Evolutionary conservation across 2,797 vertebrate species (phyloP).

Genomic region (Ctenopoma multispine): DNA sequence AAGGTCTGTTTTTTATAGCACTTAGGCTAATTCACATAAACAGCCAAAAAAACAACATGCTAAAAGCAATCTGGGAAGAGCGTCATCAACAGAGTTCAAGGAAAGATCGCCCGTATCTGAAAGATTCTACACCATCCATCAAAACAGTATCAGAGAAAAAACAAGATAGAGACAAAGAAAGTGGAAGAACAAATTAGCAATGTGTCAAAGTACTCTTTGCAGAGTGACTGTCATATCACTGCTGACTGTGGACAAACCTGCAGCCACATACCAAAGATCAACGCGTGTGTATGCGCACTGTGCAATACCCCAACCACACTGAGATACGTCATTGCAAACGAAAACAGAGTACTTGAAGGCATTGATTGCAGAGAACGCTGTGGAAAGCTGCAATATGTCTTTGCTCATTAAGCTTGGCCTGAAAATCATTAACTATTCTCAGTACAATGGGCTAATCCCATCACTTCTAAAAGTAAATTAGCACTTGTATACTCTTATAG

Average conservation of each 20-base stretch:
- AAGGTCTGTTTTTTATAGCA: constrained; percentile 31
- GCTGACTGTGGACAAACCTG: constrained; percentile 81
- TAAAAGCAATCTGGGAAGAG: constrained; percentile 16
- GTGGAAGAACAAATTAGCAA: neutral
- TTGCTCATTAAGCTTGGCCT: constrained; percentile 26
- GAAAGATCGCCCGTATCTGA: neutral
- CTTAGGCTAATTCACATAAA: constrained; percentile 16
- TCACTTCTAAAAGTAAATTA: constrained; percentile 7
- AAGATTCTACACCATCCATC: neutral
- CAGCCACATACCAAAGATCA: constrained; percentile 76
- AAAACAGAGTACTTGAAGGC: constrained; percentile 50
- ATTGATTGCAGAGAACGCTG: neutral
- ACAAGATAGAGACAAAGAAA: neutral
- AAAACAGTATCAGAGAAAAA: neutral
- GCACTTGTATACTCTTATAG: neutral
- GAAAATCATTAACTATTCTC: constrained; percentile 47
- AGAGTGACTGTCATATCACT: constrained; percentile 70
- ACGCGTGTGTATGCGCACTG: constrained; percentile 38
- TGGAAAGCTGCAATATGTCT: constrained; percentile 16
- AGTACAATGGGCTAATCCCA: constrained; percentile 20
- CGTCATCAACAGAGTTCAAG: constrained; percentile 25
- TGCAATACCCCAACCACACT: constrained; percentile 20
- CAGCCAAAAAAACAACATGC: neutral
- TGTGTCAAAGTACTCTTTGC: constrained; percentile 22
- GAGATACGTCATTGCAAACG: constrained; percentile 37